These are phyloP conservation scores for Alethe castanea DNA, from an alignment of 2,113 vertebrate genomes.

Conservation along the genomic window DNA sequence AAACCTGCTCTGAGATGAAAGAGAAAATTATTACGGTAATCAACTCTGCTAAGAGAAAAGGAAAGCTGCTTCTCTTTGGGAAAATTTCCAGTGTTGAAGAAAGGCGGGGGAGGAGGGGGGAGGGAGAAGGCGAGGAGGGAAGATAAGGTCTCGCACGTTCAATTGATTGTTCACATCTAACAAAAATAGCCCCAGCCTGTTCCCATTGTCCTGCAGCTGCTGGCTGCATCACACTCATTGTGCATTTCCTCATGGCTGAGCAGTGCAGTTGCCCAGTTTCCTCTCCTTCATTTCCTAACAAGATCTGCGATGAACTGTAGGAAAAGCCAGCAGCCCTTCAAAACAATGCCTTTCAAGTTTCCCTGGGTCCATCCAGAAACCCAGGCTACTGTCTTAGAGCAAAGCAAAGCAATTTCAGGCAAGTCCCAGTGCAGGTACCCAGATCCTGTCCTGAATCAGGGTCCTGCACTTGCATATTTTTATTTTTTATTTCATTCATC, in stretches of 20 bases:
- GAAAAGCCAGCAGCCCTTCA: conserved; percentile 37
- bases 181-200: conserved; percentile 66
- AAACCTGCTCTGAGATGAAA: conserved; percentile 64
- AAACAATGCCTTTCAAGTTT: conserved; percentile 9
- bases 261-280: conserved; percentile 52
- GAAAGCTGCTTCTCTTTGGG: conserved; percentile 52
- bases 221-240: conserved; percentile 46
- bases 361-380: background rate
- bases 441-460: background rate
- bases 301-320: conserved; percentile 38
- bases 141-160: conserved; percentile 52
- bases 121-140: conserved; percentile 8
- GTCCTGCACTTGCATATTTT: background rate
- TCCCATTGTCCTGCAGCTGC: conserved; percentile 73
- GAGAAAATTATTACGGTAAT: conserved; percentile 57
- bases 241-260: conserved; percentile 64
- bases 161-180: conserved; percentile 64
- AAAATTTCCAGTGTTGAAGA: conserved; percentile 56
- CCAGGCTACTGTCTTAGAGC: background rate
- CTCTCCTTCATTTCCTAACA: conserved; percentile 68
- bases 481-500: background rate
- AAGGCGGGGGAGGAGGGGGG: background rate
- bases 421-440: background rate
- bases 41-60: conserved; percentile 58
- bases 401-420: background rate